Conservation (phyloP, 92 coral and sea anemone genomes). For the Phymanthus crucifer region DNA sequence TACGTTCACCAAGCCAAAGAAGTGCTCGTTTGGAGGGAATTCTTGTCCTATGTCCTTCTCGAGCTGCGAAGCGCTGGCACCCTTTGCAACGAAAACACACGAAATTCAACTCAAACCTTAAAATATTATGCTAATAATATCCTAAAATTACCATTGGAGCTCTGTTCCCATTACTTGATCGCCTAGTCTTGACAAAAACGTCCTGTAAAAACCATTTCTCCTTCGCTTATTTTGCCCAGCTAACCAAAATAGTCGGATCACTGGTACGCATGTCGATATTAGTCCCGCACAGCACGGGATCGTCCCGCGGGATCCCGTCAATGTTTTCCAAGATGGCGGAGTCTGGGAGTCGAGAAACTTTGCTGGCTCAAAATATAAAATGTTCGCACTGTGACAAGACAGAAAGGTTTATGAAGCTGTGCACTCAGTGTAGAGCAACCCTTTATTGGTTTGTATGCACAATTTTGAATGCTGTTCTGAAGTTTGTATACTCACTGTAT, state of each 20-base stretch:
- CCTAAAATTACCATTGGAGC: slow-evolving; percentile 36
- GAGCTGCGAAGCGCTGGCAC: slow-evolving; percentile 95
- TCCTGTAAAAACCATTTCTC: slow-evolving; percentile 14
- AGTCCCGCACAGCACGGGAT: slow-evolving; percentile 12
- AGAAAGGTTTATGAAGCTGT: slow-evolving; percentile 77
- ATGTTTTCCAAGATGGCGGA: slow-evolving; percentile 34
- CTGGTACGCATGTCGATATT: slow-evolving; percentile 29
- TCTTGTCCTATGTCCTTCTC: slow-evolving; percentile 98
- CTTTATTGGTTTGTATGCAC: slow-evolving; percentile 73
- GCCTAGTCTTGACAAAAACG: slow-evolving; percentile 23
- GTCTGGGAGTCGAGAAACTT: not conserved
- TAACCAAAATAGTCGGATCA: slow-evolving; percentile 23
- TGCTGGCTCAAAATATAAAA: not conserved
- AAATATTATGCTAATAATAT: not conserved
- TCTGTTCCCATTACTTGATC: slow-evolving; percentile 49
- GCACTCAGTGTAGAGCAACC: slow-evolving; percentile 68
- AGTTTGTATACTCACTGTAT: not conserved
- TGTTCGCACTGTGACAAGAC: slow-evolving; percentile 69
- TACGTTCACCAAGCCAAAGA: slow-evolving; percentile 96
- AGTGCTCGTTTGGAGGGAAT: slow-evolving; percentile 98
- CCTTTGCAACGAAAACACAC: slow-evolving; percentile 51
- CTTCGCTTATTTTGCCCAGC: slow-evolving; percentile 5
- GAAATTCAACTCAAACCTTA: not conserved
- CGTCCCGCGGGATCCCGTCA: not conserved
- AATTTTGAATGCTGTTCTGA: not conserved